Conservation (phyloP, 2,113 vertebrate species). For the Percopsis transmontana region DNA sequence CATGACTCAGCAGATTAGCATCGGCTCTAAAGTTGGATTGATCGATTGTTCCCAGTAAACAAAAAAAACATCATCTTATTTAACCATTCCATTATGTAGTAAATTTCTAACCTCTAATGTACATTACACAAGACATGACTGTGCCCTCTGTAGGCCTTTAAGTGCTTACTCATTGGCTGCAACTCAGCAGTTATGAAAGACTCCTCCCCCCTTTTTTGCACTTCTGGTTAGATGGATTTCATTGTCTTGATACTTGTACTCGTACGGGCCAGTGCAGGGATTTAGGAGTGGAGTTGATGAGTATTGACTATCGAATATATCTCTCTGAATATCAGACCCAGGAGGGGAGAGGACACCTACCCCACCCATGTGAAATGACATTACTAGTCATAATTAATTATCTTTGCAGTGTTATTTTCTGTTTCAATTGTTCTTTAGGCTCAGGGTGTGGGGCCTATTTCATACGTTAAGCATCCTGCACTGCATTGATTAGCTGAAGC, state of each 20-base stretch:
- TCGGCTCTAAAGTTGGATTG: conserved; percentile 28
- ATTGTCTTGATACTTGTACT: conserved; percentile 32
- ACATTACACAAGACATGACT: background rate
- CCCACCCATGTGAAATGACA: no score
- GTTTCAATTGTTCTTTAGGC: no score
- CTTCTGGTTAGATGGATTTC: conserved; percentile 47
- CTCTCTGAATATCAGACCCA: conserved; percentile 47
- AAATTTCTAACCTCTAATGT: conserved; percentile 19
- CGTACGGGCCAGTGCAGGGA: conserved; percentile 39
- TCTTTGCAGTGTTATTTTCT: no score
- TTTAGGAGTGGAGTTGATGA: conserved; percentile 59
- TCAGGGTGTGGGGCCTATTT: no score
- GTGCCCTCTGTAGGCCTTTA: conserved; percentile 36
- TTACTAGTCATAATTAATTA: no score
- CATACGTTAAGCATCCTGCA: no score
- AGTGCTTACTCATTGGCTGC: conserved; percentile 44
- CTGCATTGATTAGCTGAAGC: no score
- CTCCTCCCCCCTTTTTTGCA: no score
- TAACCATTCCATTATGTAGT: conserved; percentile 30
- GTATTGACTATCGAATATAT: conserved; percentile 52
- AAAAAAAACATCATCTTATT: conserved; percentile 14
- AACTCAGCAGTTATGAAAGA: no score
- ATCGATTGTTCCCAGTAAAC: conserved; percentile 21
- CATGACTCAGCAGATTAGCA: conserved; percentile 14
- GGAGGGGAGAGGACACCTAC: conserved; percentile 23